Evolutionary conservation across 2,888 invertebrate species (phyloP).

Genomic region (Neria commutata): DNA sequence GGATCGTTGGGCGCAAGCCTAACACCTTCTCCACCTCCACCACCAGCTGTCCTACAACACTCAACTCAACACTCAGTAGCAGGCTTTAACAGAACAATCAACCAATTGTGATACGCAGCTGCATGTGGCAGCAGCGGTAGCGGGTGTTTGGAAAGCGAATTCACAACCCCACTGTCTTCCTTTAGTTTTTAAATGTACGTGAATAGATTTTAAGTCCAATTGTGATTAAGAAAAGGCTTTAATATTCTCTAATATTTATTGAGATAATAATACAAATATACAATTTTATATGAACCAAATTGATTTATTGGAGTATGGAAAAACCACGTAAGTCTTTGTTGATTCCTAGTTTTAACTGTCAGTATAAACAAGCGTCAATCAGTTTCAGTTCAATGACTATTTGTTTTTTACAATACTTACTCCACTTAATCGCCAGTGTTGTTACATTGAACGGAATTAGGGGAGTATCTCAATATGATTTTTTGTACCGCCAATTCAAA

Average conservation of each 20-base stretch:
- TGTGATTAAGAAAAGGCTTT: slow-evolving; percentile 47
- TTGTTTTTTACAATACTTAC: too few relatives aligned
- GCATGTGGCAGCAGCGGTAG: slow-evolving; percentile 30
- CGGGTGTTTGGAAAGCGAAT: slow-evolving; percentile 24
- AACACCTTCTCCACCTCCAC: slow-evolving; percentile 45
- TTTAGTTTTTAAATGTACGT: slow-evolving; percentile 31
- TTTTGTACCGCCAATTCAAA: too few relatives aligned
- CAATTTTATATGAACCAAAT: slow-evolving; percentile 37
- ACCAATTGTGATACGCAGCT: slow-evolving; percentile 24
- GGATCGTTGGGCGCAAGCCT: slow-evolving; percentile 77
- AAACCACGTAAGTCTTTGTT: too few relatives aligned
- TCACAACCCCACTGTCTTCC: slow-evolving; percentile 44
- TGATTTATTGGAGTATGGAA: too few relatives aligned
- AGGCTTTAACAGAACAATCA: background rate
- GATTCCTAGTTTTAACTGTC: too few relatives aligned
- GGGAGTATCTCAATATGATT: too few relatives aligned
- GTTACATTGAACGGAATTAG: too few relatives aligned
- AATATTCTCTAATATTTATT: too few relatives aligned
- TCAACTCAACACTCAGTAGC: slow-evolving; percentile 19
- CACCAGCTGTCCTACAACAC: slow-evolving; percentile 7
- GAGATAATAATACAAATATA: slow-evolving; percentile 28
- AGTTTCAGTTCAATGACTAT: too few relatives aligned
- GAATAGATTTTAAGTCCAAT: slow-evolving; percentile 33
- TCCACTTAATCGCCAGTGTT: too few relatives aligned
- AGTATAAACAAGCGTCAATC: too few relatives aligned